phyloP scores from a whole-genome alignment of 2,888 invertebrate species.

The Limnephilus marmoratus region DNA sequence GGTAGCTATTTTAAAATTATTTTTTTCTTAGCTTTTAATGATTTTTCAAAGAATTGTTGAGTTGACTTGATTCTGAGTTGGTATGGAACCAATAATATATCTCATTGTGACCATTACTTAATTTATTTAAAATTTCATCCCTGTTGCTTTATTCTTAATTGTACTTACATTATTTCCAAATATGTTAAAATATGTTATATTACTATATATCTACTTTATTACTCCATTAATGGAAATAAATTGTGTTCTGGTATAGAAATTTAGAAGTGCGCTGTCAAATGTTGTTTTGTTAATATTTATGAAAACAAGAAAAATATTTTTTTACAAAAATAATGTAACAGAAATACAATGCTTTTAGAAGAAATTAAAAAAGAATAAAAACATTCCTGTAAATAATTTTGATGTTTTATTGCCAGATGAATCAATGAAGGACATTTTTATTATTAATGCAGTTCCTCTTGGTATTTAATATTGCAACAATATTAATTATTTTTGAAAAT shows the following conservation, averaged over 20 bases:
- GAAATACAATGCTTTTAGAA: not conserved
- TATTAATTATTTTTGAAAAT: not conserved
- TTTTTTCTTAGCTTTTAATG: too few species aligned
- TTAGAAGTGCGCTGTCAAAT: not conserved
- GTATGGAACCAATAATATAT: too few species aligned
- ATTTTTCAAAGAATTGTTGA: too few species aligned
- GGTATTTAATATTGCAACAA: not conserved
- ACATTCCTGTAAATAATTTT: not conserved
- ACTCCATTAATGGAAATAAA: not conserved
- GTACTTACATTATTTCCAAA: not conserved
- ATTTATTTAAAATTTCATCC: not conserved
- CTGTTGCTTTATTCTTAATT: not conserved
- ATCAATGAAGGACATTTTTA: not conserved
- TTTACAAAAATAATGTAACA: too few species aligned
- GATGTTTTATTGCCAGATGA: not conserved
- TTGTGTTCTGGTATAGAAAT: too few species aligned
- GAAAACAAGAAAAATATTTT: not conserved
- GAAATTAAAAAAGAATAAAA: not conserved
- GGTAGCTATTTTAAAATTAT: too few species aligned
- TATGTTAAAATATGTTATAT: too few species aligned
- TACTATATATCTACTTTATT: not conserved
- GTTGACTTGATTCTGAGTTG: too few species aligned
- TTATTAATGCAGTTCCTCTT: not conserved
- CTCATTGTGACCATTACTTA: not conserved
- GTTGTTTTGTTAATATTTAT: too few species aligned